Percentiles rank a stretch among this genome's conserved stretches.
Evolutionary conservation across 2,888 invertebrate genomes (phyloP).

Genomic region (Nemotelus nigrinus): DNA sequence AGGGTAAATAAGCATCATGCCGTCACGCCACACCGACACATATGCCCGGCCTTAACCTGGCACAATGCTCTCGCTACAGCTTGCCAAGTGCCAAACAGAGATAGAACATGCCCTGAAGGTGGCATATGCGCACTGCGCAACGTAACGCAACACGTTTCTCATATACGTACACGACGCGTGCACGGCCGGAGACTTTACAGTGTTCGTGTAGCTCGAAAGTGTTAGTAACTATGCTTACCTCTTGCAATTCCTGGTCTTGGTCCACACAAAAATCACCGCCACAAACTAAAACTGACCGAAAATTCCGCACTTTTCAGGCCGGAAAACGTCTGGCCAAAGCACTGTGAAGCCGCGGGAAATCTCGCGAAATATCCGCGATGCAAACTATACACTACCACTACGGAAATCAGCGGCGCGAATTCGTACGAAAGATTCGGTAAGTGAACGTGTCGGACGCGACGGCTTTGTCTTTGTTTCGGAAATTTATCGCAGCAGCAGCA

Average conservation of each 20-base stretch:
- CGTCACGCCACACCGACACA: slow-evolving; percentile 23
- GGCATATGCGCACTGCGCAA: not conserved
- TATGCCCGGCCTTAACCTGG: slow-evolving; percentile 23
- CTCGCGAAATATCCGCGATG: not conserved
- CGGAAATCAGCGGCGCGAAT: not conserved
- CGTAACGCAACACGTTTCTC: slow-evolving; percentile 36
- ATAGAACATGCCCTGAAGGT: not conserved
- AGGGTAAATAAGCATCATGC: slow-evolving; percentile 38
- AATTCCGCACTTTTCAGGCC: not conserved
- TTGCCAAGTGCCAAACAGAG: not conserved
- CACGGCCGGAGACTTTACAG: not conserved
- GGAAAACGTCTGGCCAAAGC: not conserved
- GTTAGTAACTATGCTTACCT: slow-evolving; percentile 27
- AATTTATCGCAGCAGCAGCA: slow-evolving; percentile 10
- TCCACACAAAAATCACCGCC: slow-evolving; percentile 11
- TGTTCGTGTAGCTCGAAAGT: not conserved
- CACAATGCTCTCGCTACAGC: slow-evolving; percentile 1
- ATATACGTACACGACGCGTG: slow-evolving; percentile 9
- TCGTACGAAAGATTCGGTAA: not conserved
- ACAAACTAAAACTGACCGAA: not conserved
- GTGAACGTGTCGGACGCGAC: slow-evolving; percentile 4
- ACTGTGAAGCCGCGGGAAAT: not conserved
- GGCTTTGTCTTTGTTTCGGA: slow-evolving; percentile 30
- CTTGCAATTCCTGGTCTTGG: slow-evolving; percentile 18
- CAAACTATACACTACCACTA: not conserved